Conservation (phyloP, 2,113 vertebrate genomes). For the Laticauda laticaudata region DNA sequence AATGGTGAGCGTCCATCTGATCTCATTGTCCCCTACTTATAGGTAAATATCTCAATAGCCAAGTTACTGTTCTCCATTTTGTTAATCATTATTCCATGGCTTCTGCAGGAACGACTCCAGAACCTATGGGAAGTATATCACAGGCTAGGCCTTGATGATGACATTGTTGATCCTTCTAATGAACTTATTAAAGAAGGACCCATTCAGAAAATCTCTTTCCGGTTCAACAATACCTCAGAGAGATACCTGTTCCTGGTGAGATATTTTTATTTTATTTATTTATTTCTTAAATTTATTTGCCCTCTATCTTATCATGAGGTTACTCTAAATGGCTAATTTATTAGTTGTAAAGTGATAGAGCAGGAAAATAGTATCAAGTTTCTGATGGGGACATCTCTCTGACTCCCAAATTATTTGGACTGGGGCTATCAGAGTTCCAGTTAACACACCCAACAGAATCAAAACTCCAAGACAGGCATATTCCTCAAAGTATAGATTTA, state of each 20-base stretch:
- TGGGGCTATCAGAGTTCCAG: background rate
- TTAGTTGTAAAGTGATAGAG: background rate
- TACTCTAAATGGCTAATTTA: background rate
- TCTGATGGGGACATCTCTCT: background rate
- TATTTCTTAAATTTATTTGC: background rate
- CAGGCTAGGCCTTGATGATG: slow-evolving; percentile 72
- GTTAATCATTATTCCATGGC: background rate
- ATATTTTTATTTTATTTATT: background rate
- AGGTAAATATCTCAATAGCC: background rate
- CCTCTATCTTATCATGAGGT: background rate
- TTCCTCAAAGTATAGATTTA: too few relatives aligned
- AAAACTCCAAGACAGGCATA: too few relatives aligned
- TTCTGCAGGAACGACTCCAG: slow-evolving; percentile 72
- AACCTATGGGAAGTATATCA: slow-evolving; percentile 76
- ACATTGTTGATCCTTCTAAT: slow-evolving; percentile 76
- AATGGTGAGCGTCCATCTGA: slow-evolving; percentile 66
- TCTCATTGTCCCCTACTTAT: background rate
- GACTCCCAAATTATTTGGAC: background rate
- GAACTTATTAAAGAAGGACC: slow-evolving; percentile 75
- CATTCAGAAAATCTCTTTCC: slow-evolving; percentile 73
- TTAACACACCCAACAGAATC: too few relatives aligned
- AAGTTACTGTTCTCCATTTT: background rate
- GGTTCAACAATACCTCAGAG: slow-evolving; percentile 67
- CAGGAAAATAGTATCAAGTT: background rate
- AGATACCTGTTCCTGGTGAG: slow-evolving; percentile 78